Evolutionary conservation across 1,140 invertebrate genomes (phyloP).

Genomic region (Nautilus pompilius): DNA sequence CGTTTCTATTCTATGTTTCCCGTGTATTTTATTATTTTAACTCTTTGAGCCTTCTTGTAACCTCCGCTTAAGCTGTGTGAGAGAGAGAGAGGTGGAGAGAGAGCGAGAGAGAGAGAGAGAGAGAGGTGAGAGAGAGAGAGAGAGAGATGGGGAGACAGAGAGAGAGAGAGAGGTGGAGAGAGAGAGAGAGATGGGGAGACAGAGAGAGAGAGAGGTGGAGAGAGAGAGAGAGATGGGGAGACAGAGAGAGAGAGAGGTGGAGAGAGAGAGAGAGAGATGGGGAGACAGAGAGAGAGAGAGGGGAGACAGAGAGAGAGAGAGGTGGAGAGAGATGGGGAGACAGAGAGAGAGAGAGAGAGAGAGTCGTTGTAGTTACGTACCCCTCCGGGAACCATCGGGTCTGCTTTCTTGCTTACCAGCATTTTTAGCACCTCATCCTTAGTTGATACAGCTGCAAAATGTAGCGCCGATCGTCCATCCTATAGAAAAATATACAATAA

Average conservation of each 20-base stretch:
- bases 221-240: neutral
- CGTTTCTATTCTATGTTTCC: neutral
- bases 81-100: neutral
- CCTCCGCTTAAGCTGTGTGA: neutral
- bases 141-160: neutral
- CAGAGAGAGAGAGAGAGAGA: neutral
- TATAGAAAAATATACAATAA: constrained; percentile 56
- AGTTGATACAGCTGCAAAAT: constrained; percentile 88
- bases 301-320: neutral
- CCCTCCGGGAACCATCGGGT: constrained; percentile 86
- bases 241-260: accelerated
- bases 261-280: neutral
- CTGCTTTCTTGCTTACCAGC: constrained; percentile 82
- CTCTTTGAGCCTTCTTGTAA: too few species aligned
- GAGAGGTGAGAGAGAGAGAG: neutral
- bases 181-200: too few species aligned
- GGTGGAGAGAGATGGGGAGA: neutral
- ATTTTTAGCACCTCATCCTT: constrained; percentile 93
- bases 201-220: neutral
- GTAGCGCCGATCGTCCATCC: constrained; percentile 92
- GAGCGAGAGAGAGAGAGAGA: neutral
- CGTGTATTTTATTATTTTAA: neutral
- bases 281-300: neutral
- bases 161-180: neutral
- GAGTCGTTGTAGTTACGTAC: constrained; percentile 65